These are phyloP conservation scores for Troides helena DNA, from an alignment of 2,888 invertebrate species.

Conservation along the genomic window DNA sequence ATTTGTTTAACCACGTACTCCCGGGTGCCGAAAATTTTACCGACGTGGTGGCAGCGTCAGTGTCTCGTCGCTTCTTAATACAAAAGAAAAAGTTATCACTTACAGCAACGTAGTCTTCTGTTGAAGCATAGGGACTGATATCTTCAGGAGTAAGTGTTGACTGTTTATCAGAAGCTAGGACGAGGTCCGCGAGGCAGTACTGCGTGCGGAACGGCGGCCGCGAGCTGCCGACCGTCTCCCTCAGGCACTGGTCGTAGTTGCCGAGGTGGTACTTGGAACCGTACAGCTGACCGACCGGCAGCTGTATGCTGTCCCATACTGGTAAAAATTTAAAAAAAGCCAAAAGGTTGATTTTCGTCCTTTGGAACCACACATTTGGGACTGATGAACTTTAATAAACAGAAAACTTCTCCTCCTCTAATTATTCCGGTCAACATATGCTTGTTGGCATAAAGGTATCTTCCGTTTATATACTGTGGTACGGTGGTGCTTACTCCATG, in stretches of 20 bases:
- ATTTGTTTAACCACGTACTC: too few species aligned
- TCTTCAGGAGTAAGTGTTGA: neutral
- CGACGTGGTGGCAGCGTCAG: too few species aligned
- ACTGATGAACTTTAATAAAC: too few species aligned
- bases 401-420: too few species aligned
- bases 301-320: slow-evolving; percentile 54
- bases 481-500: slow-evolving; percentile 33
- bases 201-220: slow-evolving; percentile 40
- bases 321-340: slow-evolving; percentile 11
- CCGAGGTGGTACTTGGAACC: slow-evolving; percentile 44
- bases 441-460: too few species aligned
- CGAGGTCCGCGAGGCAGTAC: slow-evolving; percentile 48
- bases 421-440: too few species aligned
- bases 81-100: slow-evolving; percentile 18
- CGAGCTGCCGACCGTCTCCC: slow-evolving; percentile 36
- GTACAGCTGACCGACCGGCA: slow-evolving; percentile 45
- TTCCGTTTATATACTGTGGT: too few species aligned
- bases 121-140: slow-evolving; percentile 33
- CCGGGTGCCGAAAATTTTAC: too few species aligned
- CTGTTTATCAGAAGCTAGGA: neutral
- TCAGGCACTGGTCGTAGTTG: slow-evolving; percentile 50
- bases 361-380: too few species aligned
- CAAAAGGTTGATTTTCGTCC: slow-evolving; percentile 1
- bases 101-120: slow-evolving; percentile 38
- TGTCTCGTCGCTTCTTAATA: too few species aligned